phyloP scores from a whole-genome alignment of 1,140 invertebrate genomes.

The Diabrotica undecimpunctata region DNA sequence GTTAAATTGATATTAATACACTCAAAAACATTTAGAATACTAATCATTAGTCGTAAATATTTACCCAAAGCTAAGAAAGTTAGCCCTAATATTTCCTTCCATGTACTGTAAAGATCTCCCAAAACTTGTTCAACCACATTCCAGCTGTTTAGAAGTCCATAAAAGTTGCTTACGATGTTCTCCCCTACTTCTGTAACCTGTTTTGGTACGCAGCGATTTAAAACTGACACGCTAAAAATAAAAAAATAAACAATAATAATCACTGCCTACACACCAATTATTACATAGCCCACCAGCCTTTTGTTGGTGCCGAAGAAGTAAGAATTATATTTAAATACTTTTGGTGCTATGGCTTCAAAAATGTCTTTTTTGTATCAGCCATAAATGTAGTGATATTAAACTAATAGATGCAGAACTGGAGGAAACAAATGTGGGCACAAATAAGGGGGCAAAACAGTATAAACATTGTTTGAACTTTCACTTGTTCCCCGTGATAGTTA shows the following conservation, averaged over 20 bases:
- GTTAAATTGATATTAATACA: too few species aligned
- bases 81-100: constrained; percentile 79
- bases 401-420: too few species aligned
- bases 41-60: constrained; percentile 35
- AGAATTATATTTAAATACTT: not conserved
- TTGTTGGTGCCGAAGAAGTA: too few species aligned
- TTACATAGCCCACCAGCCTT: too few species aligned
- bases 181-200: constrained; percentile 57
- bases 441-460: too few species aligned
- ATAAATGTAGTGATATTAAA: too few species aligned
- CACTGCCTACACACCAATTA: not conserved
- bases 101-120: constrained; percentile 81
- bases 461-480: too few species aligned
- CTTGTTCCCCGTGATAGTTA: too few species aligned
- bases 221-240: constrained; percentile 61
- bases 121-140: constrained; percentile 84
- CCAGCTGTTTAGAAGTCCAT: constrained; percentile 80
- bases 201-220: constrained; percentile 85
- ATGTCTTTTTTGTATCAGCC: too few species aligned
- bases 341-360: too few species aligned
- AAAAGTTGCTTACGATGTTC: constrained; percentile 66
- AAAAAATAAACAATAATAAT: not conserved
- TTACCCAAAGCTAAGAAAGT: constrained; percentile 78
- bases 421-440: too few species aligned
- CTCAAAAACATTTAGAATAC: not conserved